Evolutionary conservation across 2,797 vertebrate genomes (phyloP).

Genomic region (Apodemus agrarius): DNA sequence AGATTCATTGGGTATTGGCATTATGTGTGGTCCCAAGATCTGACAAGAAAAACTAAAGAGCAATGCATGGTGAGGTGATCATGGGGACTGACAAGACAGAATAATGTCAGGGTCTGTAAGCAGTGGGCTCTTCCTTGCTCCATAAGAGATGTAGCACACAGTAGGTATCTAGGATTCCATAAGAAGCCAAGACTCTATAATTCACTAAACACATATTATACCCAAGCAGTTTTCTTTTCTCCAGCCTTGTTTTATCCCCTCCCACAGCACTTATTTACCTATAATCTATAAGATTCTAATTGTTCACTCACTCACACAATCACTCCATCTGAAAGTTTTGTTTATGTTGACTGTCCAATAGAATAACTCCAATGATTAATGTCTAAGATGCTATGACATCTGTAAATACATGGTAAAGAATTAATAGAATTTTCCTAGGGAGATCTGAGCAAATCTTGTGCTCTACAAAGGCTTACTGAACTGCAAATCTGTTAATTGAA

Average conservation of each 20-base stretch:
- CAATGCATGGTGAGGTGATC: background rate
- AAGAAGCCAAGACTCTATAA: background rate
- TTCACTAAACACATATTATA: background rate
- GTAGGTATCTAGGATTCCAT: background rate
- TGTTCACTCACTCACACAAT: background rate
- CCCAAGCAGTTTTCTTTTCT: background rate
- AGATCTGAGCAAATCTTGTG: too few species aligned
- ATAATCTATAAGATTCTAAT: background rate
- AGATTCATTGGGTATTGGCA: background rate
- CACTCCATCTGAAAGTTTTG: background rate
- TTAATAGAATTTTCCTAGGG: fast-evolving
- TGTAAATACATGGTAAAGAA: background rate
- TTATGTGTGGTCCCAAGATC: background rate
- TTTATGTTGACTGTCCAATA: background rate
- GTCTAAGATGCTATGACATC: background rate
- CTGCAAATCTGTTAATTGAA: background rate
- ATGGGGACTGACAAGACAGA: background rate
- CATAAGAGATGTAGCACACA: too few species aligned
- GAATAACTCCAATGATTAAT: background rate
- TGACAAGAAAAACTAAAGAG: background rate
- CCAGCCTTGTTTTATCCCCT: background rate
- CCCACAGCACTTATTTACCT: background rate
- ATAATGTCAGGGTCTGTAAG: background rate
- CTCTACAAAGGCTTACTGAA: background rate
- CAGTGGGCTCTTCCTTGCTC: background rate